These are phyloP conservation scores for Lycocerus yunnanus DNA, from an alignment of 2,888 invertebrate species.

Conservation along the genomic window DNA sequence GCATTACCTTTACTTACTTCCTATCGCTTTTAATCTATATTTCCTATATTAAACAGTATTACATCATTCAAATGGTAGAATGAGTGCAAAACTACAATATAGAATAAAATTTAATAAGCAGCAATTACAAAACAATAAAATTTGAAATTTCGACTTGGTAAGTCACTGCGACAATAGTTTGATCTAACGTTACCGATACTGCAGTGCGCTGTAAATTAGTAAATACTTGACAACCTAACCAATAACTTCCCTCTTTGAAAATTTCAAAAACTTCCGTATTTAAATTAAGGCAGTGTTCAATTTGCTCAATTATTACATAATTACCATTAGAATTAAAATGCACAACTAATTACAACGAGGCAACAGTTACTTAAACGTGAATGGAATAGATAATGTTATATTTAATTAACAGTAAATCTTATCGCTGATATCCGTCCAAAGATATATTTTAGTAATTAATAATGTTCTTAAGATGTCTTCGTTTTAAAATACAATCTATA, in stretches of 20 bases:
- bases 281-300: not conserved
- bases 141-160: too few species aligned
- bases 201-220: not conserved
- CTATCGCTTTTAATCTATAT: too few species aligned
- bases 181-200: not conserved
- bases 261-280: not conserved
- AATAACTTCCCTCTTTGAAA: not conserved
- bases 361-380: not conserved
- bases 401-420: not conserved
- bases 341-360: not conserved
- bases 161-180: not conserved
- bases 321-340: not conserved
- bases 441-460: constrained; percentile 4
- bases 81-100: too few species aligned
- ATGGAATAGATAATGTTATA: not conserved
- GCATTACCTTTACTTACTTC: too few species aligned
- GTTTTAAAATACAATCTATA: constrained; percentile 4
- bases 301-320: not conserved
- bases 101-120: too few species aligned
- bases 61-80: too few species aligned
- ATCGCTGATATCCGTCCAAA: not conserved
- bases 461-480: constrained; percentile 18
- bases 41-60: too few species aligned
- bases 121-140: too few species aligned
- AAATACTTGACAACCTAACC: not conserved